phyloP scores from a whole-genome alignment of 2,113 vertebrate genomes.

The Glareola pratincola region DNA sequence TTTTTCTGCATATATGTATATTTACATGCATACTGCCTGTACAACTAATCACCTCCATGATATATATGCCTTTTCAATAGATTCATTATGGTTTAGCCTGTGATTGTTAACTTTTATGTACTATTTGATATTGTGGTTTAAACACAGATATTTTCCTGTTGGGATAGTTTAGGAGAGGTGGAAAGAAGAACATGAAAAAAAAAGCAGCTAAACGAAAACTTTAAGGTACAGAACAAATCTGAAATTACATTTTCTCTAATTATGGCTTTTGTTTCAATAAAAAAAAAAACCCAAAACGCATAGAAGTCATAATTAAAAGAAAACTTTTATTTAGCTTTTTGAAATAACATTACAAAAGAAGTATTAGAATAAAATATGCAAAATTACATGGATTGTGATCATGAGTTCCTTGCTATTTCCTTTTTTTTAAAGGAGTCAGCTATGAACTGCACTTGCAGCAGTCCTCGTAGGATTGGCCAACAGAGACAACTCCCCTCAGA shows the following conservation, averaged over 20 bases:
- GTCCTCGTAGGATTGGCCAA: background rate
- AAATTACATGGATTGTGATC: background rate
- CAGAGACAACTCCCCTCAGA: background rate
- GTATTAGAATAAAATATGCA: background rate
- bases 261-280: background rate
- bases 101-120: background rate
- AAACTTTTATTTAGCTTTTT: conserved; percentile 37
- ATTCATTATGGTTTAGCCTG: background rate
- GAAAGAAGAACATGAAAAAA: background rate
- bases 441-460: background rate
- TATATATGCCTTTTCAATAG: background rate
- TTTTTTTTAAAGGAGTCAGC: background rate
- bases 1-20: background rate
- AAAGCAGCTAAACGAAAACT: background rate
- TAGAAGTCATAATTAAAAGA: background rate
- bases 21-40: background rate
- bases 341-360: conserved; percentile 9
- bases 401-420: background rate
- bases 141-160: background rate
- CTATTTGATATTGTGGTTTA: background rate
- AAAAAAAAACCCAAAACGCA: background rate
- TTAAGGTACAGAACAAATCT: background rate
- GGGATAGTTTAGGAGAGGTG: background rate
- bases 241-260: background rate
- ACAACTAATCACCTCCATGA: background rate